Base-by-base conservation (phyloP, 2,797 vertebrate species). In the Myotis findleyi region DNA sequence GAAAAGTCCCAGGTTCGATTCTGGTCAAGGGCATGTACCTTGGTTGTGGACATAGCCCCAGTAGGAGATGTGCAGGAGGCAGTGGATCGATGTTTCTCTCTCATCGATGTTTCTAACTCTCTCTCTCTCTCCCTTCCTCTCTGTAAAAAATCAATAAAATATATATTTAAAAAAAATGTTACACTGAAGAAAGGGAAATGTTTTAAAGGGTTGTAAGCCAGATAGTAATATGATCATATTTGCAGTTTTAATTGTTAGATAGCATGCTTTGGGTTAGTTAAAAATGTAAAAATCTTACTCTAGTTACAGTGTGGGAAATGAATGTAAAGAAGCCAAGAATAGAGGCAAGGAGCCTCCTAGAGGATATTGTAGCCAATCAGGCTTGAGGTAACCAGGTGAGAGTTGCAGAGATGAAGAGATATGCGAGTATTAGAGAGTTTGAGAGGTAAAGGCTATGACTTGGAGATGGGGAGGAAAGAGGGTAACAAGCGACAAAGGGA, bases 251-350 rank as follows among this genome's bases (percentile, higher is more conserved):
- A 25, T 92, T 33, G 18, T 73, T 87, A 33, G 75, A 76, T 68
- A 89, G n/a, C 16, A 41, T 69, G 62, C 83, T 59, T 69, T 27
- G 44, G 49, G 4, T 11, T 87, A 90, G 66, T 51, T 77, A 55
- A 91, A 87, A 76, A 68, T 84, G 12, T 94, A 59, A 55, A 66
- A 91, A 47, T 69, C 14, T 41, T 21, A 72, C 36, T 75, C 80
- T 66, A 51, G 44, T 64, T 51, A 62, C 30, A 71, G 4, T 51
- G 23, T 73, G 62, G 30, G 71, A 47, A 47, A 66, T 47, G 8
- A 69, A 30, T 82, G 88, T 53, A 33, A 89, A 76, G 13, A 27
- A 44, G 5, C 30, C 10, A 59, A 76, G 23, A 33, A 21, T 8
- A 68, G 25, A 76, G 41, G 2, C 23, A 59, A 62, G 23, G 36